Base-by-base conservation (phyloP, 2,113 vertebrate species). In the Scopus umbretta region DNA sequence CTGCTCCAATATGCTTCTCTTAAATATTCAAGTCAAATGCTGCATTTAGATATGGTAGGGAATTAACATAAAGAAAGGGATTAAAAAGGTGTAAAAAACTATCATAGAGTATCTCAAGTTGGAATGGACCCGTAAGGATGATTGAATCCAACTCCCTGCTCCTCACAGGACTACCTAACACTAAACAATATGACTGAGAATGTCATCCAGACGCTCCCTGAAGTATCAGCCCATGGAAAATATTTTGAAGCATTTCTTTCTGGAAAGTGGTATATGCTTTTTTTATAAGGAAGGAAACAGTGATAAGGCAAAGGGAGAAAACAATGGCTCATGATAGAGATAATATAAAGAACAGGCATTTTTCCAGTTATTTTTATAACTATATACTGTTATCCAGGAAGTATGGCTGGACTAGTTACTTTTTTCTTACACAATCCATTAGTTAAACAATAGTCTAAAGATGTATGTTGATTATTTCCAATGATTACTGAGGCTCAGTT, bases 241-340 rank as follows among this genome's bases (percentile, higher is more conserved):
- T 76, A 92, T 40, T 89, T 67, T 58, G 20, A 90, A 93, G 8
- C 0, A 7, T 75, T 87, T 80, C 23, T 76, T 93, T 83, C 76
- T 75, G 38, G 52, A 36, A 95, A 78, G 11, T 53, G 10, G 23
- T 53, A 22, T 19, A 16, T 23, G 4, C 5, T 21, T 32, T 16
- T 66, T 73, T 61, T 73, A n/a, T 74, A 88, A 74, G 59, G 90
- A 96, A 96, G 89, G 83, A 89, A 95, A 66, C 15, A 66, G 27
- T 74, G 86, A 94, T 95, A 95, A 95, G 86, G 4, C 32, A 58
- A 80, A 91, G 91, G 75, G 91, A 94, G 16, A 82, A 90, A 94
- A 88, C 72, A 92, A 32, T 74, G 38, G 38, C 50, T 86, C 53
- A 30, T 50, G 29, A 42, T 2, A 67, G 67, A 78, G 71, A 92